Evolutionary conservation across 2,797 vertebrate genomes (phyloP).

Genomic region (Alectoris magna): DNA sequence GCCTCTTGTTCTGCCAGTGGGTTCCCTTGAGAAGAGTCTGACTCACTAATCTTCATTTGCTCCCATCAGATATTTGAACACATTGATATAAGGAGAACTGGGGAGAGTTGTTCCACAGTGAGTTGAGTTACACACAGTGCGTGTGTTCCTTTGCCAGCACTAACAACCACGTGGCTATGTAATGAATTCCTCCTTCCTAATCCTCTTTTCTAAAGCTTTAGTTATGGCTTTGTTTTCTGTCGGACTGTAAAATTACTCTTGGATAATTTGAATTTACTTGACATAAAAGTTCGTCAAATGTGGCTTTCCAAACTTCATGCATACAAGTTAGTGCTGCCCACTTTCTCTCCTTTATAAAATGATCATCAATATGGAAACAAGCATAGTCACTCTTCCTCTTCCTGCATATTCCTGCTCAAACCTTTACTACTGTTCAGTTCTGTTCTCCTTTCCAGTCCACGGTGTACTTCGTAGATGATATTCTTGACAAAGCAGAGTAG

Average conservation of each 20-base stretch:
- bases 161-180: not conserved
- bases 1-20: not conserved
- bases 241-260: not conserved
- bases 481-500: not conserved
- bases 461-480: not conserved
- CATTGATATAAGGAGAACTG: not conserved
- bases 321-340: not conserved
- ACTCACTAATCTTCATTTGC: not conserved
- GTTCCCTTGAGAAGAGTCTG: not conserved
- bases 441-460: not conserved
- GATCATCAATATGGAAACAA: not conserved
- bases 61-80: not conserved
- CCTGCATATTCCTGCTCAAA: not conserved
- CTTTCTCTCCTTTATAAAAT: not conserved
- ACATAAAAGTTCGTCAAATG: not conserved
- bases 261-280: not conserved
- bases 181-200: not conserved
- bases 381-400: not conserved
- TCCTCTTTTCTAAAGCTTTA: not conserved
- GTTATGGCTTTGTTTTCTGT: not conserved
- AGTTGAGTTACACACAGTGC: not conserved
- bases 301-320: not conserved
- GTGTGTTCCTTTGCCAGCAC: not conserved
- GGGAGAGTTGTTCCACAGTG: not conserved
- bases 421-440: not conserved